A percentile compares a stretch with the other conserved stretches of the same genome.
Conservation (phyloP, 2,113 vertebrate genomes). For the Zosterops japonicus region DNA sequence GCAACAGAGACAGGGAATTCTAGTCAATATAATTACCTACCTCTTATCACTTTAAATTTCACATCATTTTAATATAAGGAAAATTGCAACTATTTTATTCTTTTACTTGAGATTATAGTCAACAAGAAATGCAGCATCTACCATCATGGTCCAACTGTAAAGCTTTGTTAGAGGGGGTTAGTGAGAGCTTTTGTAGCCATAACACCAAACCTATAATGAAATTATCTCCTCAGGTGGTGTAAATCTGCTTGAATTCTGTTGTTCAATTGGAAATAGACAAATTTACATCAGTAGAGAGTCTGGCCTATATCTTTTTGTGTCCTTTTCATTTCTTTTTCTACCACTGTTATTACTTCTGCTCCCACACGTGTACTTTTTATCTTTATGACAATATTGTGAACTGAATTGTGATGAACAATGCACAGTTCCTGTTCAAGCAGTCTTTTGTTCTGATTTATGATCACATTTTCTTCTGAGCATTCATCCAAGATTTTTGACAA, state of each 20-base stretch:
- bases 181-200: background rate
- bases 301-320: background rate
- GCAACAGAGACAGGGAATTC: background rate
- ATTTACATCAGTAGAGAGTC: background rate
- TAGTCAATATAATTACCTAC: background rate
- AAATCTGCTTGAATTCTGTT: background rate
- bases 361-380: background rate
- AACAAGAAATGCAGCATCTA: background rate
- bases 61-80: background rate
- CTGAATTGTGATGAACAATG: background rate
- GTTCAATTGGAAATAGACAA: background rate
- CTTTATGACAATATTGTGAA: background rate
- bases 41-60: background rate
- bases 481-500: background rate
- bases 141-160: background rate
- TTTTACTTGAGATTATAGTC: background rate
- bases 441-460: background rate
- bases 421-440: background rate
- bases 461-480: background rate
- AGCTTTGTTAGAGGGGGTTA: background rate
- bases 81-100: background rate
- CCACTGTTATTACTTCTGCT: background rate
- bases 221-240: background rate
- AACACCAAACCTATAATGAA: background rate
- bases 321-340: background rate